These are phyloP conservation scores for Bucorvus abyssinicus DNA, from an alignment of 2,797 vertebrate species.

Conservation along the genomic window DNA sequence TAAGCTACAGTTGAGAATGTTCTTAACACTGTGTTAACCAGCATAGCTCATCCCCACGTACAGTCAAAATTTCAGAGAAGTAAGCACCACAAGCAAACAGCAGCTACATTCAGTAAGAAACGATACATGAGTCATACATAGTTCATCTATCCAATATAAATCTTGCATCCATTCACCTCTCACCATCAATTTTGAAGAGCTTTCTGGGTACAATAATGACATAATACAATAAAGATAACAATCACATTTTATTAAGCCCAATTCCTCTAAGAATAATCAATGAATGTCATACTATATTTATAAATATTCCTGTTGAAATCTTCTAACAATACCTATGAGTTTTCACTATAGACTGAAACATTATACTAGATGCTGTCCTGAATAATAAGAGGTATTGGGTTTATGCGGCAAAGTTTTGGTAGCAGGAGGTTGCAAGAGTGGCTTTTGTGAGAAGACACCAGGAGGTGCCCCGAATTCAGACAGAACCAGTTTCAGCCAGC, in stretches of 20 bases:
- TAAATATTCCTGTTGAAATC: background rate
- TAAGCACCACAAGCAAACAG: background rate
- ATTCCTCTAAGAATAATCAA: background rate
- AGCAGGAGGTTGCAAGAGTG: background rate
- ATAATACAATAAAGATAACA: background rate
- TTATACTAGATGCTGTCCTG: background rate
- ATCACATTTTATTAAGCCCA: background rate
- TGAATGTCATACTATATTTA: background rate
- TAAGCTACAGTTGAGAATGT: background rate
- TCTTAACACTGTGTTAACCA: background rate
- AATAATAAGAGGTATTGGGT: background rate
- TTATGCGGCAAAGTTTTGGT: background rate
- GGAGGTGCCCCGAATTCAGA: background rate
- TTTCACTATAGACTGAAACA: background rate
- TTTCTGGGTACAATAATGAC: background rate
- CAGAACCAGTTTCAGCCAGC: accelerated
- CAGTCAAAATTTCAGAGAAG: background rate
- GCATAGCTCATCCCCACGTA: background rate
- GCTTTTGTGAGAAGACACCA: background rate
- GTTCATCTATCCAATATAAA: background rate
- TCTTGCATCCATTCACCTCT: background rate
- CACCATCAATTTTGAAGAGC: background rate
- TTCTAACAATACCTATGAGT: background rate
- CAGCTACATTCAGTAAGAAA: background rate
- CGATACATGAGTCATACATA: background rate